Evolutionary conservation across 2,888 invertebrate species (phyloP), one percentile per base, ranked within the genome.

Genomic region (Miltochrista miniata): DNA sequence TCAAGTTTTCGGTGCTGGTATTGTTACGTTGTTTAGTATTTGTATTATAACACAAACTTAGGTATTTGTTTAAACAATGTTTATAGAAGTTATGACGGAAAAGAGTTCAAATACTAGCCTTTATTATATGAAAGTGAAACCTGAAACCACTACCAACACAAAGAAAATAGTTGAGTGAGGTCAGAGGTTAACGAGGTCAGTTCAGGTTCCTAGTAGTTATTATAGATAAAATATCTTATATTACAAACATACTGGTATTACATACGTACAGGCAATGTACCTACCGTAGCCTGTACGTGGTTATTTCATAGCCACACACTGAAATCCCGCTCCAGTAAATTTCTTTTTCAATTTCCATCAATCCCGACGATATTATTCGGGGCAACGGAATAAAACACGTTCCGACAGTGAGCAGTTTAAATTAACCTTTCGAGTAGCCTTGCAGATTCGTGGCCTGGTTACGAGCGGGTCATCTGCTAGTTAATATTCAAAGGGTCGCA

Each of bases 401-500:
- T 59, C 68, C 64, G 61, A 69, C 68, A 71, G 70, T 77, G 74
- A 78, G 74, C 76, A 77, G 75, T 83, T 76, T 72, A 76, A 83
- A 85, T 84, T 81, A 82, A 83, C 82, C 82, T 85, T 79, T 78
- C 73, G 74, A 75, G 73, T 74, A 73, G 77, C 75, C 74, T 73
- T 73, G 81, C 77, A 77, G 76, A 81, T 83, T 79, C 79, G 81
- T 78, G 79, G 76, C 78, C 81, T 70, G 79, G 81, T 79, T 83
- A 81, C 78, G 76, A 79, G 74, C 78, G 83, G 87, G 84, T 87
- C 88, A 84, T 83, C 84, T 79, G 78, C 78, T 86, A 83, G 84
- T 90, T 90, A 90, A 89, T 89, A 90, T 90, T 90, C 88, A 90
- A 83, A 86, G 85, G 85, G 84, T 81, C 83, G 74, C 76, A 79